phyloP scores from a whole-genome alignment of 2,888 invertebrate genomes.

The Harpalus rufipes region DNA sequence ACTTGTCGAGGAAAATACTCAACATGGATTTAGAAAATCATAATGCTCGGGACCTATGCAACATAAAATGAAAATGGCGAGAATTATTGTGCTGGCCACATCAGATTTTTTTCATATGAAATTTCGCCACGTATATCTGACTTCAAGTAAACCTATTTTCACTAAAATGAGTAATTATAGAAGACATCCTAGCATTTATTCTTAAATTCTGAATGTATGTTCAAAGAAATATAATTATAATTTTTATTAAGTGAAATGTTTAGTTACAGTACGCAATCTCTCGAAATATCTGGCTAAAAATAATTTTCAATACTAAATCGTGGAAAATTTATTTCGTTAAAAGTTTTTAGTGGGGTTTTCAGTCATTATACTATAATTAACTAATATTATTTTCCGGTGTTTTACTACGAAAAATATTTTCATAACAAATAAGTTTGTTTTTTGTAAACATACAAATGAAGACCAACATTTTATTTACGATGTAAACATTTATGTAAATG shows the following conservation, averaged over 20 bases:
- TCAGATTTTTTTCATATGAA: too few species aligned
- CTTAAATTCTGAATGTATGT: background rate
- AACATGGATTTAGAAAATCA: too few species aligned
- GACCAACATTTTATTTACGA: too few species aligned
- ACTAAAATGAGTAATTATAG: background rate
- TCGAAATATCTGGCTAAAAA: constrained; percentile 38
- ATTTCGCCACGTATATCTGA: too few species aligned
- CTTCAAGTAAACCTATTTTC: constrained; percentile 4
- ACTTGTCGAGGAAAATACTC: too few species aligned
- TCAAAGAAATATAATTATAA: constrained; percentile 3
- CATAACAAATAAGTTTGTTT: background rate
- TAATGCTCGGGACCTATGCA: too few species aligned
- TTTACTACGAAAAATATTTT: constrained; percentile 8
- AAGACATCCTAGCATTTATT: background rate
- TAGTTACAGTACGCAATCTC: constrained; percentile 11
- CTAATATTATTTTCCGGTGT: background rate
- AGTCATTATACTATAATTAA: constrained; percentile 14
- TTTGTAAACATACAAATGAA: background rate
- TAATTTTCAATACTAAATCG: constrained; percentile 35
- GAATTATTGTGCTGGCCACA: too few species aligned
- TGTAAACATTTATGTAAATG: too few species aligned
- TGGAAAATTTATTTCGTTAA: constrained; percentile 2
- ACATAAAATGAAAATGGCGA: too few species aligned
- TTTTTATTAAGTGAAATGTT: constrained; percentile 20
- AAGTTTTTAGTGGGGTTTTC: constrained; percentile 10